A percentile compares a stretch with the other conserved stretches of the same genome.
Evolutionary conservation across 2,113 vertebrate species (phyloP).

Genomic region (Cottus gobio): DNA sequence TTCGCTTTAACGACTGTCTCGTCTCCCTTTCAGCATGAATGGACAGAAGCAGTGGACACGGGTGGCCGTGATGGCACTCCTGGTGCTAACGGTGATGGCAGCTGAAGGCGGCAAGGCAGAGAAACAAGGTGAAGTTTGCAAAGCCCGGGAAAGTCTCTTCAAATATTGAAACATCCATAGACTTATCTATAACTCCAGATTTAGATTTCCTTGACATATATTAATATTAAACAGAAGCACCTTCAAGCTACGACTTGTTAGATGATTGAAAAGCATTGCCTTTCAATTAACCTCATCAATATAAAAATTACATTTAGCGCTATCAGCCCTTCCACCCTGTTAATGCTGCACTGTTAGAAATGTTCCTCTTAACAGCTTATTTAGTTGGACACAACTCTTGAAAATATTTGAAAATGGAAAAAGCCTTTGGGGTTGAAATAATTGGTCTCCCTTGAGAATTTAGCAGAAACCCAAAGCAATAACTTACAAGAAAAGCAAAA

Average conservation of each 20-base stretch:
- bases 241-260: background rate
- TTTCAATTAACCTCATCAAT: background rate
- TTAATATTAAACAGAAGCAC: background rate
- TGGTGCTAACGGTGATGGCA: conserved; percentile 77
- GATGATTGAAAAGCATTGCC: background rate
- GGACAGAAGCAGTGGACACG: conserved; percentile 77
- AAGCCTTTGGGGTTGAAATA: conserved; percentile 20
- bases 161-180: background rate
- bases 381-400: conserved; percentile 16
- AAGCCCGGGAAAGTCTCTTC: background rate
- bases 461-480: conserved; percentile 35
- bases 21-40: conserved; percentile 76
- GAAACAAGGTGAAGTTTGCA: conserved; percentile 77
- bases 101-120: conserved; percentile 80
- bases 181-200: background rate
- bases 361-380: background rate
- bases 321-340: background rate
- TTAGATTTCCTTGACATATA: background rate
- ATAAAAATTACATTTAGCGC: background rate
- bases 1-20: background rate
- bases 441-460: conserved; percentile 51
- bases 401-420: conserved; percentile 6
- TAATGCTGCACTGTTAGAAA: background rate
- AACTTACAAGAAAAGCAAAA: conserved; percentile 33
- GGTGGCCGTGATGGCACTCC: conserved; percentile 75